phyloP scores from a whole-genome alignment of 2,888 invertebrate genomes.

The Limenitis camilla region DNA sequence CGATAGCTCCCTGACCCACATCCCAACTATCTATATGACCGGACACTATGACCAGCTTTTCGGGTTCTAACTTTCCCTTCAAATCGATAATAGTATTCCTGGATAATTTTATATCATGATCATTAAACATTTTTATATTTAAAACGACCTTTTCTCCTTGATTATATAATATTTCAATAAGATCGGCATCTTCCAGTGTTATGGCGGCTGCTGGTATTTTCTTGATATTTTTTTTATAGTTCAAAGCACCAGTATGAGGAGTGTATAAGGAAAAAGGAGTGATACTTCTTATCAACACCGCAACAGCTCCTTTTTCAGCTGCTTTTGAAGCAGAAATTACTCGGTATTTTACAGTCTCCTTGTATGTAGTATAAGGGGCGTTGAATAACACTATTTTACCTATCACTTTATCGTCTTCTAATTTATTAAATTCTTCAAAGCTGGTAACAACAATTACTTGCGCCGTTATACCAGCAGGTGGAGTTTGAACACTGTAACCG shows the following conservation, averaged over 20 bases:
- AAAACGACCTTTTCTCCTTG: conserved; percentile 66
- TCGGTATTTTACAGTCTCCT: too few relatives aligned
- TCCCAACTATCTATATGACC: conserved; percentile 91
- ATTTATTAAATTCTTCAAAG: conserved; percentile 74
- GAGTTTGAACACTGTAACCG: conserved; percentile 81
- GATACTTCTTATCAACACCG: too few relatives aligned
- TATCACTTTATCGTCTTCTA: neutral
- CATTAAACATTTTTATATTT: conserved; percentile 80
- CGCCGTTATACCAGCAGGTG: conserved; percentile 79
- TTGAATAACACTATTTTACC: too few relatives aligned
- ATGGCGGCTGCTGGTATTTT: conserved; percentile 84
- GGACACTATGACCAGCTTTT: too few relatives aligned
- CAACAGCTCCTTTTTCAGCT: too few relatives aligned
- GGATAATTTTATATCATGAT: conserved; percentile 72
- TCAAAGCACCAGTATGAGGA: conserved; percentile 84
- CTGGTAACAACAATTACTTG: conserved; percentile 81
- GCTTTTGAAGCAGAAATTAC: too few relatives aligned
- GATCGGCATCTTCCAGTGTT: conserved; percentile 84
- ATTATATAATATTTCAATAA: conserved; percentile 77
- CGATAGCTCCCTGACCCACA: conserved; percentile 90
- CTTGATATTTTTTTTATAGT: conserved; percentile 70
- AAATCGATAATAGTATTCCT: conserved; percentile 84
- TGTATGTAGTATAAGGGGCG: too few relatives aligned
- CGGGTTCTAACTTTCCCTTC: conserved; percentile 59
- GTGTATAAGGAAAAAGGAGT: conserved; percentile 84